These are phyloP conservation scores for Lasioglossum malachurum DNA, from an alignment of 2,888 invertebrate genomes.

Conservation along the genomic window DNA sequence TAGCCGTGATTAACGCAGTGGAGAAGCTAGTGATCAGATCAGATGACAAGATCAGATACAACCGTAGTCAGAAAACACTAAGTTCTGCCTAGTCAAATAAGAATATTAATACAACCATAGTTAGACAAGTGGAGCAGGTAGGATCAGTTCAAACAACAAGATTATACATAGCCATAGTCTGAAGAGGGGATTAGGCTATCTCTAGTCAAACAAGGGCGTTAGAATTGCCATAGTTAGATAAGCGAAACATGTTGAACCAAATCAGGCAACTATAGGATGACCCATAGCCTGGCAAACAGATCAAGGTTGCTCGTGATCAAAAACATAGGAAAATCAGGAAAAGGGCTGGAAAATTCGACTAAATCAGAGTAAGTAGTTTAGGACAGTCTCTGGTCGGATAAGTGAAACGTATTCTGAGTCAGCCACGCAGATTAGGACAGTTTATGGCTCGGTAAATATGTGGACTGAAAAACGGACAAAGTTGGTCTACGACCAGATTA, in stretches of 20 bases:
- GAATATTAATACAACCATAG: background rate
- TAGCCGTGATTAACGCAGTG: background rate
- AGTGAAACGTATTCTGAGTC: background rate
- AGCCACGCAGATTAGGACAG: background rate
- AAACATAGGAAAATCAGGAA: background rate
- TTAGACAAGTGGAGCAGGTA: background rate
- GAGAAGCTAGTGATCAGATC: background rate
- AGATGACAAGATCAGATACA: background rate
- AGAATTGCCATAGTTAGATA: background rate
- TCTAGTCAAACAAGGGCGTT: background rate
- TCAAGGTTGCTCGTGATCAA: background rate
- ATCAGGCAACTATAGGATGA: background rate
- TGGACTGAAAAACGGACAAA: background rate
- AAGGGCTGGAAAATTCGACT: background rate
- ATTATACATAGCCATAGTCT: background rate
- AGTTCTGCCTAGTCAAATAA: background rate
- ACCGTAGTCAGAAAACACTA: background rate
- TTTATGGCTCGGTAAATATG: background rate
- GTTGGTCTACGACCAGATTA: background rate
- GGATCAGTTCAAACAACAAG: background rate
- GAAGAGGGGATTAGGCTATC: background rate
- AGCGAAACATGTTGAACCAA: background rate
- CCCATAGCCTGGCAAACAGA: background rate
- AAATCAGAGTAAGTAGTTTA: background rate
- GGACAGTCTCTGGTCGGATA: background rate